These are phyloP conservation scores for Drymonia ruficornis DNA, from an alignment of 2,888 invertebrate genomes.

Conservation along the genomic window DNA sequence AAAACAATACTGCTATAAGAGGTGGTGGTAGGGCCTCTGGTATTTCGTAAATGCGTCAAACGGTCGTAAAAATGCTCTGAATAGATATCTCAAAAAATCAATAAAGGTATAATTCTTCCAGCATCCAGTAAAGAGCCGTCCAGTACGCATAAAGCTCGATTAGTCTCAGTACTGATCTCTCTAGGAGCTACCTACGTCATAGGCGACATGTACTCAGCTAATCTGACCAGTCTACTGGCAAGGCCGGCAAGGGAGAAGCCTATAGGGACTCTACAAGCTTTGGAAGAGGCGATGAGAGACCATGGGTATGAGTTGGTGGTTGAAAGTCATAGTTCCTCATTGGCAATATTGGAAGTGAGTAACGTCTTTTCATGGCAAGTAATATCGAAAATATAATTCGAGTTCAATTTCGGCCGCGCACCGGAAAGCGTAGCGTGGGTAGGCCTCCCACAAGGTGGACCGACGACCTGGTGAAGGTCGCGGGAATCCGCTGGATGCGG, in stretches of 20 bases:
- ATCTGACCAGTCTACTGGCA: slow-evolving; percentile 90
- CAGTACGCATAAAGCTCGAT: slow-evolving; percentile 87
- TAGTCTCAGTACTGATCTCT: slow-evolving; percentile 88
- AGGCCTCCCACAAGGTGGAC: no score
- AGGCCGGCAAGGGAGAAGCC: slow-evolving; percentile 89
- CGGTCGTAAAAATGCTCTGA: no score
- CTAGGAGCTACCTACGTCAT: slow-evolving; percentile 91
- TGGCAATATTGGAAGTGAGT: slow-evolving; percentile 87
- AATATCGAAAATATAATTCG: no score
- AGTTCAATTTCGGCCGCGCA: no score
- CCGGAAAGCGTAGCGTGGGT: no score
- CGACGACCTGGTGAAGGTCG: no score
- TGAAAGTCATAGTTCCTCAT: slow-evolving; percentile 89
- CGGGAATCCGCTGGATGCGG: no score
- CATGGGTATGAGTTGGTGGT: slow-evolving; percentile 88
- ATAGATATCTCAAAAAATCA: no score
- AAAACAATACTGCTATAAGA: no score
- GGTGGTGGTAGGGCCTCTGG: no score
- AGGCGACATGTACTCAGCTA: slow-evolving; percentile 92
- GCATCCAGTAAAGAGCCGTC: slow-evolving; percentile 86
- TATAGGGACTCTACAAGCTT: slow-evolving; percentile 86
- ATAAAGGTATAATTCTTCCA: slow-evolving; percentile 26
- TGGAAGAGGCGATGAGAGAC: slow-evolving; percentile 87
- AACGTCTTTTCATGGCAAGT: no score
- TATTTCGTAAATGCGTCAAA: no score